phyloP scores from a whole-genome alignment of 1,140 invertebrate genomes.

The Drosophila repletoides region DNA sequence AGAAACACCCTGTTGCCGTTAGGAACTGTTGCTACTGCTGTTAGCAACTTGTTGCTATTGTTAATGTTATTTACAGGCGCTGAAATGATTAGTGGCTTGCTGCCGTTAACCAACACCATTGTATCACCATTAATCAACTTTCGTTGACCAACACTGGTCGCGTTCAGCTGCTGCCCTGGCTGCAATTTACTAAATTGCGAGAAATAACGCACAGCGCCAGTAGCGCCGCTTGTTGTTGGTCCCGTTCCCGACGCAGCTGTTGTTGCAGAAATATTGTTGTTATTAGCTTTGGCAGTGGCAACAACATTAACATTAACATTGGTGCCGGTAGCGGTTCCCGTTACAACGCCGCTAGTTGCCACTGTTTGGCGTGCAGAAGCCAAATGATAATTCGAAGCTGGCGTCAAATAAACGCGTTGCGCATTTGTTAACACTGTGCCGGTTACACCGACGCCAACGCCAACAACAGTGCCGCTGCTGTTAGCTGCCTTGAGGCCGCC shows the following conservation, averaged over 20 bases:
- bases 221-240: constrained; percentile 6
- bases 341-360: neutral
- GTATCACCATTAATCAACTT: constrained; percentile 53
- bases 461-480: constrained; percentile 35
- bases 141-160: constrained; percentile 32
- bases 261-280: neutral
- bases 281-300: constrained; percentile 7
- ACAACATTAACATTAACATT: neutral
- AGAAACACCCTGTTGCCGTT: constrained; percentile 38
- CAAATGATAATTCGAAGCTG: constrained; percentile 43
- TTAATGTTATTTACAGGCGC: neutral
- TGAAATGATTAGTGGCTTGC: constrained; percentile 42
- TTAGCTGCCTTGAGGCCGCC: constrained; percentile 56
- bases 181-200: constrained; percentile 63
- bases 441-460: constrained; percentile 34
- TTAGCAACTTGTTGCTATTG: constrained; percentile 15
- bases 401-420: constrained; percentile 52
- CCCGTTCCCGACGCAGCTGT: neutral
- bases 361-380: constrained; percentile 24
- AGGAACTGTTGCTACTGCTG: constrained; percentile 40
- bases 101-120: constrained; percentile 58
- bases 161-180: constrained; percentile 24
- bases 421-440: constrained; percentile 60
- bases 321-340: constrained; percentile 13
- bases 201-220: constrained; percentile 58